Conservation (phyloP, 2,888 invertebrate genomes). For the Drosophila mayaguana region DNA sequence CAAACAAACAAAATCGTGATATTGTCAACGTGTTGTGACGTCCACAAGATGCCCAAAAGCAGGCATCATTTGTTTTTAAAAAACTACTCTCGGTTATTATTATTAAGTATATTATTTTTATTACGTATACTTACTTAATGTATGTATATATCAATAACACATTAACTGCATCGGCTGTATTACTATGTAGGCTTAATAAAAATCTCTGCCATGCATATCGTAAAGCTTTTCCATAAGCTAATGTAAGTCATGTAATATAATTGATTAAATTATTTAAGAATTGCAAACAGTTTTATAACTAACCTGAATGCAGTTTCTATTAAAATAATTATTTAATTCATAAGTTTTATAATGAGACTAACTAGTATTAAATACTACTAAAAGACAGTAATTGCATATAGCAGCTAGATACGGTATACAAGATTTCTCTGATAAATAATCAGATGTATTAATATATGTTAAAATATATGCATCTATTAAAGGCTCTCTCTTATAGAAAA, state of each 20-base stretch:
- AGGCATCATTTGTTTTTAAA: neutral
- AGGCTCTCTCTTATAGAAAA: too few species aligned
- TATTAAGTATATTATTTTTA: too few species aligned
- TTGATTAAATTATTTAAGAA: constrained; percentile 1
- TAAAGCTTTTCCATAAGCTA: neutral
- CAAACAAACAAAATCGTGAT: constrained; percentile 36
- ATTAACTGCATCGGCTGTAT: too few species aligned
- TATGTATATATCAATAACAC: too few species aligned
- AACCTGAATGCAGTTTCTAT: constrained; percentile 3
- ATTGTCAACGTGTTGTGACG: constrained; percentile 16
- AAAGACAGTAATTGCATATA: too few species aligned
- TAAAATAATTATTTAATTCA: constrained; percentile 1
- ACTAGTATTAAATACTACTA: neutral
- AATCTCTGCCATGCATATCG: neutral
- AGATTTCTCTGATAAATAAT: neutral
- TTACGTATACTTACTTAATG: too few species aligned
- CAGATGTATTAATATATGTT: too few species aligned
- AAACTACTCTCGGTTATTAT: neutral
- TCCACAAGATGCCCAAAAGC: constrained; percentile 7
- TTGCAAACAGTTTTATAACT: constrained; percentile 6
- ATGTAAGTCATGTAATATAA: neutral
- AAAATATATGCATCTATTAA: too few species aligned
- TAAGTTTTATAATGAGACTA: neutral
- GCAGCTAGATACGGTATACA: neutral
- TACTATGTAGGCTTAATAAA: too few species aligned